phyloP scores from a whole-genome alignment of 2,797 vertebrate genomes.

The Chelmon rostratus region DNA sequence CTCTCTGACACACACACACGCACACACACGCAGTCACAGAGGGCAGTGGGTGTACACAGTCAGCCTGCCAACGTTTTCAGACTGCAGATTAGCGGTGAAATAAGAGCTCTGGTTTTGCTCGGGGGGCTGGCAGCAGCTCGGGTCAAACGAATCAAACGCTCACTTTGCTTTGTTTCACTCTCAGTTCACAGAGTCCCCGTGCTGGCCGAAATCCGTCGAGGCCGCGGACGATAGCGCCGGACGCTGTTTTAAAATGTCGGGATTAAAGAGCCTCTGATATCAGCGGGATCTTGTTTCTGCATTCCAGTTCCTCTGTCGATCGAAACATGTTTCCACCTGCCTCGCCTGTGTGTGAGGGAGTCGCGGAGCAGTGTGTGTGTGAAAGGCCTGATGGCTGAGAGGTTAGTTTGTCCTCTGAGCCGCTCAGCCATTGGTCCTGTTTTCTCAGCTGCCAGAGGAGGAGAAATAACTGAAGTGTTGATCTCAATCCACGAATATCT shows the following conservation, averaged over 20 bases:
- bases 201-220: conserved; percentile 21
- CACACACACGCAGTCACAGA: conserved; percentile 20
- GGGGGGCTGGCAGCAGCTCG: conserved; percentile 36
- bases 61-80: conserved; percentile 48
- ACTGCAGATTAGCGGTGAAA: conserved; percentile 64
- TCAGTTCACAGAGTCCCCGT: conserved; percentile 47
- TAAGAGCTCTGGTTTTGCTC: conserved; percentile 47
- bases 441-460: conserved; percentile 60
- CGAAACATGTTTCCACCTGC: conserved; percentile 41
- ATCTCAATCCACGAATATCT: conserved; percentile 6
- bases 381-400: background rate
- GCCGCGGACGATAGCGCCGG: background rate
- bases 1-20: conserved; percentile 23
- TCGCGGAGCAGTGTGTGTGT: background rate
- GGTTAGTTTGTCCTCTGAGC: conserved; percentile 18
- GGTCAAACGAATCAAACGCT: conserved; percentile 65
- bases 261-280: conserved; percentile 49
- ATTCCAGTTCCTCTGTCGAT: conserved; percentile 35
- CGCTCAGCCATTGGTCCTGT: conserved; percentile 5
- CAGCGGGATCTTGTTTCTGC: conserved; percentile 40
- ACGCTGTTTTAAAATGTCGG: conserved; percentile 28
- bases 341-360: conserved; percentile 23
- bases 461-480: conserved; percentile 23
- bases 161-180: conserved; percentile 50
- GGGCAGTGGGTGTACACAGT: conserved; percentile 26